phyloP scores from a whole-genome alignment of 2,113 vertebrate species.

The Oenanthe melanoleuca region DNA sequence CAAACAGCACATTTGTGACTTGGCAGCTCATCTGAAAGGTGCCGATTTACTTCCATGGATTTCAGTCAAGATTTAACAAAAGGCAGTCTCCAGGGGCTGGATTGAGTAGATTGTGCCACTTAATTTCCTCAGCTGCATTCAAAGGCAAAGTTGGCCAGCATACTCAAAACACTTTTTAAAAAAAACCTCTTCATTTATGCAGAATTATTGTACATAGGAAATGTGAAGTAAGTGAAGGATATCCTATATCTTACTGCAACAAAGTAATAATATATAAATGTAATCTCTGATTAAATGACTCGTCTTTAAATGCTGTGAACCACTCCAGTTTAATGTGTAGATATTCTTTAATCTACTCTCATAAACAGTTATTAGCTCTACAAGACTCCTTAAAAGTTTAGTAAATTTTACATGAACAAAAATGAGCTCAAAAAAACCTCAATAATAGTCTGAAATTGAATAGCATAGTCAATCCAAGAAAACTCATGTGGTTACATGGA shows the following conservation, averaged over 20 bases:
- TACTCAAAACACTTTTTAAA: background rate
- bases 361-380: background rate
- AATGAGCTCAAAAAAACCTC: background rate
- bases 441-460: background rate
- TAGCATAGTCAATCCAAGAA: background rate
- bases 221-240: background rate
- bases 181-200: background rate
- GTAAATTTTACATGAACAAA: background rate
- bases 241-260: background rate
- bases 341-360: background rate
- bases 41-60: conserved; percentile 55
- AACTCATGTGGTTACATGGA: background rate
- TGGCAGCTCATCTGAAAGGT: conserved; percentile 71
- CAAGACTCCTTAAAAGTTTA: background rate
- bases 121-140: conserved; percentile 35
- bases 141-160: conserved; percentile 13
- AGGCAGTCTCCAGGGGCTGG: conserved; percentile 19
- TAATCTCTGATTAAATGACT: background rate
- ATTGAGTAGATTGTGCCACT: conserved; percentile 47
- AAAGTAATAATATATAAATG: background rate
- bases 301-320: background rate
- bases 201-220: background rate
- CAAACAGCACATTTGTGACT: conserved; percentile 71
- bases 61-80: conserved; percentile 66
- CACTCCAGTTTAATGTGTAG: background rate